Evolutionary conservation across 2,888 invertebrate species (phyloP), one percentile per base, ranked within the genome.

Genomic region (Zygaena filipendulae): DNA sequence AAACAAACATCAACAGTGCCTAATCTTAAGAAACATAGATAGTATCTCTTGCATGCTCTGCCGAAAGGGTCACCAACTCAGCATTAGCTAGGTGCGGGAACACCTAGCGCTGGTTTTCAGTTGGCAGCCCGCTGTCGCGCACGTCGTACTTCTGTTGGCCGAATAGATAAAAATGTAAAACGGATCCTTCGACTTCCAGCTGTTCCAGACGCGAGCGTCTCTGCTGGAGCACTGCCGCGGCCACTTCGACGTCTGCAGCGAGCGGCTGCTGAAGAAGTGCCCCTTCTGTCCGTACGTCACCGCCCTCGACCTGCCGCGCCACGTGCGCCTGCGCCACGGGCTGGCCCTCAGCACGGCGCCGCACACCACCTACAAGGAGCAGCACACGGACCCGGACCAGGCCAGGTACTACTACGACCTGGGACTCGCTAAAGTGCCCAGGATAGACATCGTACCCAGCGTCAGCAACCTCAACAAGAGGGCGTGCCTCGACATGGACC

Each of bases 371-470:
- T 41, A 67, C 0, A 48, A 51, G 8, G 57, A 67, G 9, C 52
- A 47, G 14, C 42, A 38, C 14, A 20, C 41, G 0, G 55, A 48
- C 1, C 23, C 20, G 0, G 35, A 40, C 3, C 56, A 56, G 0
- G 55, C 63, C 0, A 49, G 54, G 32, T 71, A 61, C 12, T 59
- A 52, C 4, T 60, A 57, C n/a, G 47, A 63, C 6, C 42, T 59
- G 0, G 42, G 53, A 4, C 35, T 52, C 2, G 40, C 49, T 0
- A 28, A 32, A 5, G 30, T 55, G 3, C 37, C 48, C 3, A 45
- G 52, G 20, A 25, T 72, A 2, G 67, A 74, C 38, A 49, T 74
- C 0, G 70, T 74, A 36, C 75, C 75, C 0, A 71, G 70, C 10
- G 42, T 72, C 0, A 63, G 57, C 10, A 56, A 59, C 9, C 28